phyloP scores from a whole-genome alignment of 2,888 invertebrate species.

The Euplexia lucipara region DNA sequence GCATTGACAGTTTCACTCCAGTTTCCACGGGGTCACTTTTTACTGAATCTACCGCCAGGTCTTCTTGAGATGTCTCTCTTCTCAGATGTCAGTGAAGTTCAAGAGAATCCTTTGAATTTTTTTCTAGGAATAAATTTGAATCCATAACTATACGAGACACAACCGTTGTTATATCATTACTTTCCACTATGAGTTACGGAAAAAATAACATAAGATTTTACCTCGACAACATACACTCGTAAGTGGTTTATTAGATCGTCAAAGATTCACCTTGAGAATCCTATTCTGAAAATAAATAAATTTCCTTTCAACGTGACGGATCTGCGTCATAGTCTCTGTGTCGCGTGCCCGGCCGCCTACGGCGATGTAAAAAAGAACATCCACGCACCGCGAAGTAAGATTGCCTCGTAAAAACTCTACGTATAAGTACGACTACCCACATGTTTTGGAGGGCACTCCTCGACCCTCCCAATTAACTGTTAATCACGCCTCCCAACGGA shows the following conservation, averaged over 20 bases:
- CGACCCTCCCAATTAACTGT: slow-evolving; percentile 74
- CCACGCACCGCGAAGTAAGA: slow-evolving; percentile 84
- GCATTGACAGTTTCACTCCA: no score
- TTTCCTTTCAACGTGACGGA: slow-evolving; percentile 15
- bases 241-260: background rate
- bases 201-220: background rate
- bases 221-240: background rate
- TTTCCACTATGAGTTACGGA: no score
- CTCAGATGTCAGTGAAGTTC: no score
- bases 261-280: background rate
- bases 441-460: slow-evolving; percentile 63
- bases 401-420: slow-evolving; percentile 84
- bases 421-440: slow-evolving; percentile 64
- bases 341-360: slow-evolving; percentile 73
- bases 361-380: slow-evolving; percentile 84
- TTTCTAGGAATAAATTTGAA: no score
- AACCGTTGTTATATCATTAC: no score
- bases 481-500: slow-evolving; percentile 71
- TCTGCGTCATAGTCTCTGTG: slow-evolving; percentile 73
- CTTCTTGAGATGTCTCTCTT: no score
- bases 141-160: no score
- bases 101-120: no score
- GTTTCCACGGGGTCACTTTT: no score
- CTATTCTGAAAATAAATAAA: background rate
- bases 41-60: no score